Percentiles rank a stretch among this genome's conserved stretches.
Conservation (phyloP, 2,888 invertebrate genomes). For the Tetropium fuscum region DNA sequence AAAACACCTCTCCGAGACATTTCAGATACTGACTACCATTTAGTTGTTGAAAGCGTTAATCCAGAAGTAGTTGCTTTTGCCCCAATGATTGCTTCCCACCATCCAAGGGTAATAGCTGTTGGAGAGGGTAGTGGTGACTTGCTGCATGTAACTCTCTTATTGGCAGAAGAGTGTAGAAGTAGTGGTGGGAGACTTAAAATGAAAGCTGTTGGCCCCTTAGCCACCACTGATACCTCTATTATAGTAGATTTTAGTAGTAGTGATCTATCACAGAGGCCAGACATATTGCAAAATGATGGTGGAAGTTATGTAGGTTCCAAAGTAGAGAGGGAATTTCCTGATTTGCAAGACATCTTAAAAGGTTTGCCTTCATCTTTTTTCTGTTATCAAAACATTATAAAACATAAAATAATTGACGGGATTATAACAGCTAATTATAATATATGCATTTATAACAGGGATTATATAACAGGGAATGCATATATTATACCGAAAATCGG, state of each 20-base stretch:
- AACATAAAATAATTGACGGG: too few relatives aligned
- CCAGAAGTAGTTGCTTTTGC: constrained; percentile 94
- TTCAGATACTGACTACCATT: constrained; percentile 86
- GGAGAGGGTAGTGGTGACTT: constrained; percentile 93
- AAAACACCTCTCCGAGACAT: constrained; percentile 88
- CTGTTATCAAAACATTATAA: too few relatives aligned
- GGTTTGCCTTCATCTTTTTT: too few relatives aligned
- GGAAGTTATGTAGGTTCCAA: constrained; percentile 76
- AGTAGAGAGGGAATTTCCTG: constrained; percentile 74
- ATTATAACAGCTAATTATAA: too few relatives aligned
- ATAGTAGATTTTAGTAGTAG: constrained; percentile 88
- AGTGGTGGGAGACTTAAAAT: constrained; percentile 67
- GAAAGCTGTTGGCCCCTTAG: constrained; percentile 76
- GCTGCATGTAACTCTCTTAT: constrained; percentile 83
- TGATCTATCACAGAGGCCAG: constrained; percentile 81
- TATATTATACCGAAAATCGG: too few relatives aligned
- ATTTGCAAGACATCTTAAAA: constrained; percentile 81
- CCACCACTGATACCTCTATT: constrained; percentile 85
- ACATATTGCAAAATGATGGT: constrained; percentile 91
- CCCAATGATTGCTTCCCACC: constrained; percentile 88
- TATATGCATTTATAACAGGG: too few relatives aligned
- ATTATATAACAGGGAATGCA: too few relatives aligned
- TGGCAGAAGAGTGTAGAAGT: constrained; percentile 80
- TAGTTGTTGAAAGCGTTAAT: constrained; percentile 90
- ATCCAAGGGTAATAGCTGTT: constrained; percentile 95